phyloP scores from a whole-genome alignment of 2,113 vertebrate species.

The Callionymus lyra region DNA sequence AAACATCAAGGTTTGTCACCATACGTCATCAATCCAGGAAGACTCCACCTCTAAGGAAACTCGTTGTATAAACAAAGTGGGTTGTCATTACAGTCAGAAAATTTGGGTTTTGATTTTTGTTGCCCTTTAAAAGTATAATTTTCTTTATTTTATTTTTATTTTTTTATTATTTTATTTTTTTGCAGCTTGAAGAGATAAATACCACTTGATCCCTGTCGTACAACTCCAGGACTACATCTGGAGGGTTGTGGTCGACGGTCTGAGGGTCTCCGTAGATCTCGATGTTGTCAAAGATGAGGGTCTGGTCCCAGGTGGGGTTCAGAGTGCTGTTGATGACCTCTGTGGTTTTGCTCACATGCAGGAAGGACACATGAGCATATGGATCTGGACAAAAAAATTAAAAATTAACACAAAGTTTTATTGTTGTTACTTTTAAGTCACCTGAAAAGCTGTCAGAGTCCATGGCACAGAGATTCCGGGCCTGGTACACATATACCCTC shows the following conservation, averaged over 20 bases:
- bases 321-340: conserved; percentile 80
- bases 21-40: too few species aligned
- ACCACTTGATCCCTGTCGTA: conserved; percentile 94
- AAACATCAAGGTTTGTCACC: too few species aligned
- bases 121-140: too few species aligned
- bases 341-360: conserved; percentile 92
- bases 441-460: conserved; percentile 98
- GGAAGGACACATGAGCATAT: conserved; percentile 89
- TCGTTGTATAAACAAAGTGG: too few species aligned
- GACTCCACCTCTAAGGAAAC: too few species aligned
- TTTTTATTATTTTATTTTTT: too few species aligned
- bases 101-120: too few species aligned
- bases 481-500: conserved; percentile 93
- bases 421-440: conserved; percentile 42
- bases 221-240: conserved; percentile 78
- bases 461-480: conserved; percentile 83
- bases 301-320: conserved; percentile 96
- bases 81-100: too few species aligned
- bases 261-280: conserved; percentile 86
- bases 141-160: too few species aligned
- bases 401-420: not conserved
- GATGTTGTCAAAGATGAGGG: conserved; percentile 88
- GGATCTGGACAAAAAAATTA: conserved; percentile 72
- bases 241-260: conserved; percentile 71
- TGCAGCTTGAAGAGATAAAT: conserved; percentile 37